phyloP scores from a whole-genome alignment of 2,888 invertebrate genomes.

The Monoplex corrugatus region DNA sequence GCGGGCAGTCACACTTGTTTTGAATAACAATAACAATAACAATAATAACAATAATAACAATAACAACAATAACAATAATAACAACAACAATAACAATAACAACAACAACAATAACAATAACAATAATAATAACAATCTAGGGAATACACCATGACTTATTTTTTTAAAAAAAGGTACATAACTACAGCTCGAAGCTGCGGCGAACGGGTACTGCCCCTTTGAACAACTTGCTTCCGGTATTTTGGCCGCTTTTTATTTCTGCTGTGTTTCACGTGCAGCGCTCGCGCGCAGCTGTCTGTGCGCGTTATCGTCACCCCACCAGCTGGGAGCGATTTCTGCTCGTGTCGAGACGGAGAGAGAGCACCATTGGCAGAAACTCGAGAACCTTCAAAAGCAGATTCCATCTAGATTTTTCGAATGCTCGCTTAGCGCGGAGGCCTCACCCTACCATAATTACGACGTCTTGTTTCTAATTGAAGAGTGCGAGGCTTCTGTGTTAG shows the following conservation, averaged over 20 bases:
- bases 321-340: slow-evolving; percentile 55
- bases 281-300: slow-evolving; percentile 58
- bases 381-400: slow-evolving; percentile 53
- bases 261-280: slow-evolving; percentile 47
- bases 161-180: too few relatives aligned
- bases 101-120: too few relatives aligned
- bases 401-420: slow-evolving; percentile 57
- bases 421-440: slow-evolving; percentile 47
- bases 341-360: slow-evolving; percentile 44
- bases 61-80: too few relatives aligned
- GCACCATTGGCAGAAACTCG: slow-evolving; percentile 50
- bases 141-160: too few relatives aligned
- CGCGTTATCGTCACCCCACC: slow-evolving; percentile 57
- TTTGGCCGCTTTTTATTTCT: slow-evolving; percentile 35
- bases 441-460: slow-evolving; percentile 46
- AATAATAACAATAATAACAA: too few relatives aligned
- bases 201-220: not conserved
- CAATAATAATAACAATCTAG: too few relatives aligned
- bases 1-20: too few relatives aligned
- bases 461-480: slow-evolving; percentile 50
- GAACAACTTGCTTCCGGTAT: slow-evolving; percentile 28
- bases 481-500: not conserved
- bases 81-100: too few relatives aligned
- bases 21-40: too few relatives aligned
- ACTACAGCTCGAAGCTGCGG: too few relatives aligned